Evolutionary conservation across 30 jellyfish, hydroid and myxozoan genomes (phyloP), one percentile per base, ranked within the genome.

Genomic region (Chrysaora quinquecirrha): DNA sequence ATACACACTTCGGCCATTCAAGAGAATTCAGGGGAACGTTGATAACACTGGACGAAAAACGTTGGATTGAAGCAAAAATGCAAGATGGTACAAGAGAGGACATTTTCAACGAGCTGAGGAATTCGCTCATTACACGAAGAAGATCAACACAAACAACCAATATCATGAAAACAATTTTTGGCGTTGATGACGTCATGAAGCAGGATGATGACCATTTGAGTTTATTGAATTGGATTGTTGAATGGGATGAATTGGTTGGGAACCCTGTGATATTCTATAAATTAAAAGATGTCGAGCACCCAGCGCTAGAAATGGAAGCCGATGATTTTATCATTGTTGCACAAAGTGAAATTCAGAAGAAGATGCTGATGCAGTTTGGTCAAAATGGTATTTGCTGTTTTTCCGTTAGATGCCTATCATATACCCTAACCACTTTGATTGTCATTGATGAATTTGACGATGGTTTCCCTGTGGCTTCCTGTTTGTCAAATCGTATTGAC

Each of bases 181-280:
- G 68, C 29, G 47, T 63, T 12, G 49, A 63, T 30, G 75, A 63
- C 47, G 48, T 63, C 16, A 27, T 4, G 49, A 27, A 30, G 2
- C 48, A 63, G 20, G 48, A 63, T 30, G 49, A 63, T 23, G 75
- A 63, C 25, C 75, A 63, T 27, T 30, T 24, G 75, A 63, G 75
- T 30, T 27, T 63, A 16, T 63, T 63, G n/a, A 30, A 14, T 10
- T 63, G 75, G 75, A 28, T 63, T 4, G n/a, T 3, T 7, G 75
- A 63, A 28, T 63, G 75, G 75, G 75, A 28, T 2, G 48, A 30
- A 2, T 52, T 19, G 12, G 75, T 3, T 22, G n/a, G 10, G 20
- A 63, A 63, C 75, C 75, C 75, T 10, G 48, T 63, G 22, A 4
- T 63, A 10, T 63, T 10, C 25, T 63, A 63, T 22, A 63, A 63